phyloP scores from a whole-genome alignment of 2,113 vertebrate genomes.

The Rhinoptilus africanus region DNA sequence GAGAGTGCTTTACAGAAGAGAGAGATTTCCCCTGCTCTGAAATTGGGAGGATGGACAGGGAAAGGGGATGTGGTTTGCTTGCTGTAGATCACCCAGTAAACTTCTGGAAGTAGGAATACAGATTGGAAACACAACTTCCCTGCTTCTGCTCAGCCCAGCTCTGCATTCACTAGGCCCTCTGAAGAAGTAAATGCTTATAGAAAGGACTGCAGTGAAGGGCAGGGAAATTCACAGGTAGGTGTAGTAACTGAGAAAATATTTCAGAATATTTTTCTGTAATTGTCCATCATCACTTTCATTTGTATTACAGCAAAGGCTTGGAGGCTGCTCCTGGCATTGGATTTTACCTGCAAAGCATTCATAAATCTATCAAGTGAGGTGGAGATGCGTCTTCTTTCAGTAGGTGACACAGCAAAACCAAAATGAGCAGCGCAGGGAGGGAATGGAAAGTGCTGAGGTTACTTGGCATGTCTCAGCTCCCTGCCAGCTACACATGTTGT shows the following conservation, averaged over 20 bases:
- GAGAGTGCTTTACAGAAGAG: background rate
- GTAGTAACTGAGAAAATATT: background rate
- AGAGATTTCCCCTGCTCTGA: background rate
- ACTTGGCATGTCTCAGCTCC: background rate
- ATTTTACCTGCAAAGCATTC: background rate
- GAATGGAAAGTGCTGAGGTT: background rate
- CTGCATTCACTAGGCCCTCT: background rate
- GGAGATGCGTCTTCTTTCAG: background rate
- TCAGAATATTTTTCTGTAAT: background rate
- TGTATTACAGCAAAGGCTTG: background rate
- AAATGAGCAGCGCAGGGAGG: background rate
- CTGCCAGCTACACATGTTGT: background rate
- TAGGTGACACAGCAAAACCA: background rate
- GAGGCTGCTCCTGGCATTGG: background rate
- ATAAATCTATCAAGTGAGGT: background rate
- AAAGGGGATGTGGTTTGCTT: background rate
- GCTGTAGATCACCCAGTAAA: background rate
- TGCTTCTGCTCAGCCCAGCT: background rate
- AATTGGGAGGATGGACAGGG: background rate
- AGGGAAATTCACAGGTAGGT: background rate
- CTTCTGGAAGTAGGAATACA: background rate
- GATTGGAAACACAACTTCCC: background rate
- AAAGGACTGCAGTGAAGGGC: background rate
- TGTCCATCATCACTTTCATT: background rate
- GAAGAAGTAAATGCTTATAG: background rate